phyloP scores from a whole-genome alignment of 1,140 invertebrate genomes.

The Lasioglossum albipes region DNA sequence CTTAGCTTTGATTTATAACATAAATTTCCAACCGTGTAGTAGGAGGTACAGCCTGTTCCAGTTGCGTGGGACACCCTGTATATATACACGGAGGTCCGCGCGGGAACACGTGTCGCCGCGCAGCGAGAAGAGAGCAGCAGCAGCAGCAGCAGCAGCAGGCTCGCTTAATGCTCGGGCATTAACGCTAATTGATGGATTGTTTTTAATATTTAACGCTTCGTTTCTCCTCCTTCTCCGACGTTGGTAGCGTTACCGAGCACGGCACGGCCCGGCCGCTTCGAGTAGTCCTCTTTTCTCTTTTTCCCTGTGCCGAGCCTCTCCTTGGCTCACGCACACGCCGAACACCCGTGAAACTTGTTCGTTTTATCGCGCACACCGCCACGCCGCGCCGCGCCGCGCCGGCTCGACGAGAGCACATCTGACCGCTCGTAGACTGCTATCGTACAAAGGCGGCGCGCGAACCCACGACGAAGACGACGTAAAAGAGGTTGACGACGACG shows the following conservation, averaged over 20 bases:
- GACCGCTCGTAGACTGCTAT: not conserved
- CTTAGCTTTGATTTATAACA: too few species aligned
- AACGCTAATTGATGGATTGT: constrained; percentile 71
- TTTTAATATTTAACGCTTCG: constrained; percentile 72
- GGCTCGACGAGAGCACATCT: not conserved
- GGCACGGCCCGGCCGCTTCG: not conserved
- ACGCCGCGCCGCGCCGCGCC: not conserved
- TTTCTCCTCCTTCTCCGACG: constrained; percentile 32
- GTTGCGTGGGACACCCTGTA: too few species aligned
- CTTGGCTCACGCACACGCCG: not conserved
- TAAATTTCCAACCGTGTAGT: too few species aligned
- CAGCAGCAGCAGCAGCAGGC: constrained; percentile 2
- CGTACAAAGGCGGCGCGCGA: constrained; percentile 14
- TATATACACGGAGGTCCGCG: not conserved
- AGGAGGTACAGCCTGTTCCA: too few species aligned
- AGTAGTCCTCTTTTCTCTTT: constrained; percentile 19
- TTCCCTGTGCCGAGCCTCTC: not conserved
- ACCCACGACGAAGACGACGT: constrained; percentile 5
- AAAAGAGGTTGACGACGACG: constrained; percentile 29
- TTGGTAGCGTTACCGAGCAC: not conserved
- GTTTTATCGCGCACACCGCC: not conserved
- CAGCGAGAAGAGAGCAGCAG: constrained; percentile 36
- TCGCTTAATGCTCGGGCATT: constrained; percentile 65
- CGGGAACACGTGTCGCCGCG: constrained; percentile 52
- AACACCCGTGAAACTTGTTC: not conserved